Evolutionary conservation across 2,113 vertebrate species (phyloP), one percentile per base, ranked within the genome.

Genomic region (Proterorhinus semilunaris): DNA sequence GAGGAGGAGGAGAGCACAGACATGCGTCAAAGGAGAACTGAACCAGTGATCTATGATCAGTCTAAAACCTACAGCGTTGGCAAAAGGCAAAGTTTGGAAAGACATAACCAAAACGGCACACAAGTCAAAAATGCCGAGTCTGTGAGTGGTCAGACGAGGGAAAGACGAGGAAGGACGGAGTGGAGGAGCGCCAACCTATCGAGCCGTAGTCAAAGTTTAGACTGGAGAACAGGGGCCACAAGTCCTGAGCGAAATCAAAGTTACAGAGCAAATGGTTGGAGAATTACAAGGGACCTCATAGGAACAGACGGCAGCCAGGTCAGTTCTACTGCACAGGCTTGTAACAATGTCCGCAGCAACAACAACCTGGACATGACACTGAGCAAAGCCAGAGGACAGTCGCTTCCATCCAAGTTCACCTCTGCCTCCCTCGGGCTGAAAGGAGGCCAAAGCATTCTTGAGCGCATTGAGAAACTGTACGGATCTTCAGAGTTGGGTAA

Each of bases 381-480:
- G 21, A 68, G 87, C 17, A 72, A 13, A 27, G 8, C 52, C 50
- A 76, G 27, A 65, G 86, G 73, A 47, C 68, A 80, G 10, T 90
- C 91, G 52, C 75, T 91, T 10, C 90, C 90, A 27, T 59, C 61
- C 62, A 88, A 88, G 66, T 68, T 72, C 6, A 46, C 43, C 54
- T 75, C 71, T 55, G 4, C 62, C 17, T 72, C 66, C 0, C 10
- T 62, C 12, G 86, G 85, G 45, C 16, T 83, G 9, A 83, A 78
- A 67, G 80, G 85, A 69, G 86, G 88, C 59, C 83, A 87, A 67
- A 87, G 85, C 50, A 92, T 91, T 70, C 43, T 36, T 62, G 87
- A 90, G 52, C 76, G 91, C 27, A 92, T 92, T 47, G 80, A 91
- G 59, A 92, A 85, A 68, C 89, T 92, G 6, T 91, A 73, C 9